Conservation (phyloP, 2,797 vertebrate species). For the Lophotriccus pileatus region DNA sequence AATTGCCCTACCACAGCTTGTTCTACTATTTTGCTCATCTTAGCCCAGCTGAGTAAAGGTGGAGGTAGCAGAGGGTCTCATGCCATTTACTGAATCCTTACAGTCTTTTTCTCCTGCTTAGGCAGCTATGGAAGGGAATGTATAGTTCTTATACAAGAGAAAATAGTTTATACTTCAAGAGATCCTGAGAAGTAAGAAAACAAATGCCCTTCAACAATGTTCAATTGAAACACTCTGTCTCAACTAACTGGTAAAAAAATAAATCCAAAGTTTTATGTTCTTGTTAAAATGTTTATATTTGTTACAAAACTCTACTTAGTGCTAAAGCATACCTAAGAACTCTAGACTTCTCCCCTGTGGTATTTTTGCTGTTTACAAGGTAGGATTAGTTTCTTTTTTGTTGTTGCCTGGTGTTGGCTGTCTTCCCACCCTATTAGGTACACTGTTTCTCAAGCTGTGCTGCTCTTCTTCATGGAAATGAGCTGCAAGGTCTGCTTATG, state of each 20-base stretch:
- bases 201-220: not conserved
- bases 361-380: slow-evolving; percentile 27
- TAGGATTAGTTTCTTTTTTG: slow-evolving; percentile 10
- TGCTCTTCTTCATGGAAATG: not conserved
- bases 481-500: slow-evolving; percentile 2
- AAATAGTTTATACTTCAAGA: not conserved
- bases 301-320: not conserved
- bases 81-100: not conserved
- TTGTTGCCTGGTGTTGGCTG: not conserved
- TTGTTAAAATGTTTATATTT: not conserved
- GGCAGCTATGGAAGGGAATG: not conserved
- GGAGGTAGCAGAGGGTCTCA: not conserved
- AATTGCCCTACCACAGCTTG: not conserved
- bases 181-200: not conserved
- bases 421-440: not conserved
- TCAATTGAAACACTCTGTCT: not conserved
- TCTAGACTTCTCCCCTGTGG: not conserved
- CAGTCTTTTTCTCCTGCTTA: not conserved
- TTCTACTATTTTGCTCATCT: not conserved
- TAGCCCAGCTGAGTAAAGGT: not conserved
- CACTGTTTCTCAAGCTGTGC: not conserved
- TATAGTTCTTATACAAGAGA: not conserved
- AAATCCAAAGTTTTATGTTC: not conserved
- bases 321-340: not conserved
- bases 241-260: not conserved